A percentile compares a stretch with the other conserved stretches of the same genome.
These are phyloP conservation scores for Mus spicilegus DNA, from an alignment of 2,113 vertebrate species.

Conservation along the genomic window DNA sequence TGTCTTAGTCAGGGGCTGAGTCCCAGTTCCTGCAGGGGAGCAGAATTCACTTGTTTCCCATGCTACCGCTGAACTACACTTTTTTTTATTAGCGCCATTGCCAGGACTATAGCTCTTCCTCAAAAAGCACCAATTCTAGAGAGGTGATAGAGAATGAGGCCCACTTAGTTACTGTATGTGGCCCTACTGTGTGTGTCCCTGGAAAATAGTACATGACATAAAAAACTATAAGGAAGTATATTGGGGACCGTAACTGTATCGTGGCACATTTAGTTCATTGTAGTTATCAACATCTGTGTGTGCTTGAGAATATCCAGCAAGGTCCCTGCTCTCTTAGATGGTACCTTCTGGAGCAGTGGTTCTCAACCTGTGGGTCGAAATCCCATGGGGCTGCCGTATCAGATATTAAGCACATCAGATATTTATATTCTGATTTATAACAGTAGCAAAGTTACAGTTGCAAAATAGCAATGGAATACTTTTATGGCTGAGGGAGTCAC, in stretches of 20 bases:
- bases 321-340: neutral
- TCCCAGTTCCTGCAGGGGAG: neutral
- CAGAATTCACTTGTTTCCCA: neutral
- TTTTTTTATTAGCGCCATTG: neutral
- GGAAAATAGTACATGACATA: neutral
- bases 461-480: neutral
- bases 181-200: neutral
- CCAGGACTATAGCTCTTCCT: neutral
- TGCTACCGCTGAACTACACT: neutral
- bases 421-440: neutral
- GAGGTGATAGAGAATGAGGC: neutral
- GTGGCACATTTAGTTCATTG: neutral
- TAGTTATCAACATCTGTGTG: neutral
- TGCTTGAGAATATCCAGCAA: neutral
- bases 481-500: neutral
- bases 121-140: neutral
- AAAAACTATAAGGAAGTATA: neutral
- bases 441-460: neutral
- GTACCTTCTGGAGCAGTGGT: neutral
- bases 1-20: neutral
- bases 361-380: neutral
- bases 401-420: neutral
- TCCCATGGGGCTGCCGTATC: neutral
- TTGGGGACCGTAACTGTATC: neutral
- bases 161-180: neutral